These are phyloP conservation scores for Galaxea fascicularis DNA, from an alignment of 92 coral and sea anemone genomes.

Conservation along the genomic window DNA sequence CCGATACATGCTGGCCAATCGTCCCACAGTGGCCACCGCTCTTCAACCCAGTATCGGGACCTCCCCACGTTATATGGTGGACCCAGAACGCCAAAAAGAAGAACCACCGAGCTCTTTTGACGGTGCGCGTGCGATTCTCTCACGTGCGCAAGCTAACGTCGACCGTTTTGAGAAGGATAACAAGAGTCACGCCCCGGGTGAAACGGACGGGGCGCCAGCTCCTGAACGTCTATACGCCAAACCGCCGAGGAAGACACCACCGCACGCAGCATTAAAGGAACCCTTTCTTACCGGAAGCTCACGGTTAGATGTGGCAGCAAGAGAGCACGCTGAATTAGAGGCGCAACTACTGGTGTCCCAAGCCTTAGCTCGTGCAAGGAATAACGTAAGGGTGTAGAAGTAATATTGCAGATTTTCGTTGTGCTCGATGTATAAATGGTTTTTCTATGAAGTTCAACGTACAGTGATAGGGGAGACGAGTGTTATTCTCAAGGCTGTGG, in stretches of 20 bases:
- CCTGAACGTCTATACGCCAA: constrained; percentile 13
- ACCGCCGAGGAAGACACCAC: constrained; percentile 13
- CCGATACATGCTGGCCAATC: constrained; percentile 47
- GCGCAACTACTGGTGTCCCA: constrained; percentile 88
- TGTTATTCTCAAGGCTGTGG: too few relatives aligned
- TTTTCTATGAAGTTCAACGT: too few relatives aligned
- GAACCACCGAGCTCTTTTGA: constrained; percentile 75
- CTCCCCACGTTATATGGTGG: constrained; percentile 73
- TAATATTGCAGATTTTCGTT: not conserved
- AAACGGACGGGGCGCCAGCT: constrained; percentile 44
- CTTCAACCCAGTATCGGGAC: constrained; percentile 74
- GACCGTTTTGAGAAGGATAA: constrained; percentile 78
- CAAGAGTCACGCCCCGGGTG: constrained; percentile 33
- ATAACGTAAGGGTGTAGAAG: constrained; percentile 56
- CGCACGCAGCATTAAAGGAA: not conserved
- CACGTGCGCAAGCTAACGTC: constrained; percentile 80
- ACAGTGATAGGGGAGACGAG: too few relatives aligned
- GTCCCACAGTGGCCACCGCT: constrained; percentile 69
- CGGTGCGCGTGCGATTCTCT: constrained; percentile 79
- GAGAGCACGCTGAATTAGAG: constrained; percentile 82
- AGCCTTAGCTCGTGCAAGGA: constrained; percentile 88
- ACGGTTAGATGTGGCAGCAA: constrained; percentile 64
- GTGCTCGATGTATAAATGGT: not conserved
- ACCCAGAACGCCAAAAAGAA: constrained; percentile 57
- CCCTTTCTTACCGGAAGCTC: not conserved